Evolutionary conservation across 2,888 invertebrate genomes (phyloP).

Genomic region (Trichopria drosophilae): DNA sequence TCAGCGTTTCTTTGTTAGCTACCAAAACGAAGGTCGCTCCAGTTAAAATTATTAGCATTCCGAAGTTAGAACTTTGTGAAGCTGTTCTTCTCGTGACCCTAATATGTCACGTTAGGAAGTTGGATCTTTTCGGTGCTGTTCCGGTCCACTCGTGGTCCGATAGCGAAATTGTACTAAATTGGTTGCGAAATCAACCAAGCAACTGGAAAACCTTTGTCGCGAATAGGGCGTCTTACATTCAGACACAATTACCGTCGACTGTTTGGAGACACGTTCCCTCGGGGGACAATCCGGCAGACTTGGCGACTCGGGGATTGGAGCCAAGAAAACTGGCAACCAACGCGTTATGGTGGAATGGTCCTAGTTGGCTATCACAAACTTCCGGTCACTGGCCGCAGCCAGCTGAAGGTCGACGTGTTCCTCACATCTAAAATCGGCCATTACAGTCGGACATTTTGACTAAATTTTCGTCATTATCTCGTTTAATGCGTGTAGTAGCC

Average conservation of each 20-base stretch:
- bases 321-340: too few species aligned
- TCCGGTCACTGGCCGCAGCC: too few species aligned
- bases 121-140: not conserved
- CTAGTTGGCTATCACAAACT: too few species aligned
- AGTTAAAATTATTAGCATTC: slow-evolving; percentile 23
- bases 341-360: too few species aligned
- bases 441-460: not conserved
- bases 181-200: slow-evolving; percentile 26
- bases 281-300: slow-evolving; percentile 27
- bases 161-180: slow-evolving; percentile 29
- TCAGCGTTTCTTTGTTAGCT: not conserved
- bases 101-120: slow-evolving; percentile 1
- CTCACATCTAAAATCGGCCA: too few species aligned
- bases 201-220: slow-evolving; percentile 28
- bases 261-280: slow-evolving; percentile 10
- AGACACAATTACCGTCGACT: slow-evolving; percentile 13
- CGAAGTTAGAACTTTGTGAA: slow-evolving; percentile 17
- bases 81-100: slow-evolving; percentile 11
- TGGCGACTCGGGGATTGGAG: not conserved
- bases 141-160: slow-evolving; percentile 27
- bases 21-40: slow-evolving; percentile 23
- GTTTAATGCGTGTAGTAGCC: slow-evolving; percentile 3
- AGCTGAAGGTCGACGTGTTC: too few species aligned
- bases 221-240: slow-evolving; percentile 23
- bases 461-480: not conserved